A percentile compares a stretch with the other conserved stretches of the same genome.
phyloP scores from a whole-genome alignment of 2,113 vertebrate species.

The Scomber japonicus region DNA sequence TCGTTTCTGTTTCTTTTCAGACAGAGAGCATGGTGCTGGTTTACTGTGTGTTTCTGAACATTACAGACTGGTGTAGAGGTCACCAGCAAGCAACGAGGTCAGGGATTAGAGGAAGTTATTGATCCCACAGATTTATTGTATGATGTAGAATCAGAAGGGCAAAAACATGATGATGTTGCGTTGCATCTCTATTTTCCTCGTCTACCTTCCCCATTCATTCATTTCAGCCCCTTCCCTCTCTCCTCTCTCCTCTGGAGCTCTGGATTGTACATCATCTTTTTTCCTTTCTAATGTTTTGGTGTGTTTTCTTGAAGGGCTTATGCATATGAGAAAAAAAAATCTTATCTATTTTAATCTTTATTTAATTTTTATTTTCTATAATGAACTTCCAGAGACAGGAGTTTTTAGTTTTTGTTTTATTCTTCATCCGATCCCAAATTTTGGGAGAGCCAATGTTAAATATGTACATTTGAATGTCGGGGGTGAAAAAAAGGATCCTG shows the following conservation, averaged over 20 bases:
- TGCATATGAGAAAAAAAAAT: slow-evolving; percentile 66
- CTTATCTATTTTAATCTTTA: slow-evolving; percentile 71
- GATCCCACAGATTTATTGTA: slow-evolving; percentile 49
- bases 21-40: slow-evolving; percentile 1
- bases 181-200: slow-evolving; percentile 44
- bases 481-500: slow-evolving; percentile 60
- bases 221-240: slow-evolving; percentile 19
- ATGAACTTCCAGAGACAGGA: slow-evolving; percentile 62
- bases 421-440: slow-evolving; percentile 66
- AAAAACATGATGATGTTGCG: slow-evolving; percentile 49
- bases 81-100: background rate
- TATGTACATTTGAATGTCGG: slow-evolving; percentile 84
- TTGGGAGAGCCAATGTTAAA: slow-evolving; percentile 73
- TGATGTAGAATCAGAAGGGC: slow-evolving; percentile 62
- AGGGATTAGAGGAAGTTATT: slow-evolving; percentile 15
- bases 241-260: slow-evolving; percentile 50
- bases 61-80: slow-evolving; percentile 1
- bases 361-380: slow-evolving; percentile 74
- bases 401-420: slow-evolving; percentile 13
- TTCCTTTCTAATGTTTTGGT: slow-evolving; percentile 65
- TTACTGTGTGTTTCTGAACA: background rate
- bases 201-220: slow-evolving; percentile 34
- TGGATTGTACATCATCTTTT: slow-evolving; percentile 75
- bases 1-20: slow-evolving; percentile 12
- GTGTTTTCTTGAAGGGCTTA: slow-evolving; percentile 85